Percentiles rank a stretch among this genome's conserved stretches.
Evolutionary conservation across 2,113 vertebrate species (phyloP).

Genomic region (Chaetops frenatus): DNA sequence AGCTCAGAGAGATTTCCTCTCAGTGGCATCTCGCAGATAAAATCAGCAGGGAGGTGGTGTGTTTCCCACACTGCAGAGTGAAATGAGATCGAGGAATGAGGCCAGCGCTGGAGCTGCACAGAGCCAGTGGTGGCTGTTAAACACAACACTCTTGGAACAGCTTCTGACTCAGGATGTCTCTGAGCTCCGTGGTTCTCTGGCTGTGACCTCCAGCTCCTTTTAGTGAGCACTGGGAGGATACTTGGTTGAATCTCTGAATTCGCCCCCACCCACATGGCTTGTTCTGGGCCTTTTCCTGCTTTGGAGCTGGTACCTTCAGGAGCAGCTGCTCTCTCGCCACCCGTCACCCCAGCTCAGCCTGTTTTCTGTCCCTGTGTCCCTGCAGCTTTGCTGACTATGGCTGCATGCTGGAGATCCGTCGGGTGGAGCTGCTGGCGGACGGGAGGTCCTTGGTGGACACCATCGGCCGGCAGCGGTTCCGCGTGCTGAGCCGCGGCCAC

Average conservation of each 20-base stretch:
- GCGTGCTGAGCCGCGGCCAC: constrained; percentile 77
- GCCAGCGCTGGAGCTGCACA: background rate
- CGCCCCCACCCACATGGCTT: background rate
- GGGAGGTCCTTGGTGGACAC: constrained; percentile 85
- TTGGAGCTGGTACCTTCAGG: background rate
- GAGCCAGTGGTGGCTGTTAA: background rate
- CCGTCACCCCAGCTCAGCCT: background rate
- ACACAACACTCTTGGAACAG: background rate
- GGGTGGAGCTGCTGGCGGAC: constrained; percentile 77
- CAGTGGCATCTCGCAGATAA: rapidly evolving
- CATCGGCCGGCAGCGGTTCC: constrained; percentile 78
- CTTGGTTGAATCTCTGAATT: background rate
- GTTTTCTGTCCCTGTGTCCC: background rate
- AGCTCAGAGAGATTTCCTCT: background rate
- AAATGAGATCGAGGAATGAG: background rate
- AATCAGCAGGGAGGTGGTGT: background rate
- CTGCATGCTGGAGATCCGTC: constrained; percentile 83
- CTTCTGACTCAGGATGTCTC: background rate
- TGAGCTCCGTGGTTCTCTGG: background rate
- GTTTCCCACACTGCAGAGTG: background rate
- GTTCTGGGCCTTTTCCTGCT: background rate
- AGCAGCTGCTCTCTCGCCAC: background rate
- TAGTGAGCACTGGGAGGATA: background rate
- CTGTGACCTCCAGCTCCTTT: background rate
- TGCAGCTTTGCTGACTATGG: constrained; percentile 86